A percentile compares a stretch with the other conserved stretches of the same genome.
Conservation (phyloP, 1,140 invertebrate species). For the Tetragonula clypearis region DNA sequence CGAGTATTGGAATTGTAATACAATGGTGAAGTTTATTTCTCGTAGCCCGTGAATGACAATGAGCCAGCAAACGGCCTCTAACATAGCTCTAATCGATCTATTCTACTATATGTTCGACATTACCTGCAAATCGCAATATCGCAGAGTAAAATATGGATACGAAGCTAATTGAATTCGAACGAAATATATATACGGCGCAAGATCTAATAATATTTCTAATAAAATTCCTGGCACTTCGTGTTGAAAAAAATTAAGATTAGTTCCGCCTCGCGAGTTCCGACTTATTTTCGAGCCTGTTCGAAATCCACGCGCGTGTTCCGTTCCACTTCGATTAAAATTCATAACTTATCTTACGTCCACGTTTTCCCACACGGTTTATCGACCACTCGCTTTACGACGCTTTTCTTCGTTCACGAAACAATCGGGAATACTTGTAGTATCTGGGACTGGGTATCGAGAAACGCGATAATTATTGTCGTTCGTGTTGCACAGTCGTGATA, state of each 20-base stretch:
- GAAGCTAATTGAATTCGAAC: constrained; percentile 8
- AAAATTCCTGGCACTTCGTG: neutral
- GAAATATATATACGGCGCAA: neutral
- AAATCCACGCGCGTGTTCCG: neutral
- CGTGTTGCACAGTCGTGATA: constrained; percentile 5
- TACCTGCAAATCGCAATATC: neutral
- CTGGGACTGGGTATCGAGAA: constrained; percentile 5
- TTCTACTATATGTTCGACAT: too few species aligned
- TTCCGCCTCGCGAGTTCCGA: neutral
- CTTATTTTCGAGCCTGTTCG: neutral
- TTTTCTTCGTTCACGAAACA: constrained; percentile 13
- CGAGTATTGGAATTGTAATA: neutral
- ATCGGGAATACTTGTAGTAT: neutral
- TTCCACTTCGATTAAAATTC: constrained; percentile 20
- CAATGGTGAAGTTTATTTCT: constrained; percentile 14
- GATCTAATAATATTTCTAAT: neutral
- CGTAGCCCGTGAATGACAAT: neutral
- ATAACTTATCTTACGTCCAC: constrained; percentile 32
- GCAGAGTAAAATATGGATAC: neutral
- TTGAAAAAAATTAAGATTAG: neutral
- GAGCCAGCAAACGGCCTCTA: neutral
- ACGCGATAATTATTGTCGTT: constrained; percentile 9
- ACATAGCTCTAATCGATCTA: neutral
- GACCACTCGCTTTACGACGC: neutral
- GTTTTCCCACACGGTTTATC: constrained; percentile 21